Base-by-base conservation (phyloP, 2,797 vertebrate species). In the Momotus momota region DNA sequence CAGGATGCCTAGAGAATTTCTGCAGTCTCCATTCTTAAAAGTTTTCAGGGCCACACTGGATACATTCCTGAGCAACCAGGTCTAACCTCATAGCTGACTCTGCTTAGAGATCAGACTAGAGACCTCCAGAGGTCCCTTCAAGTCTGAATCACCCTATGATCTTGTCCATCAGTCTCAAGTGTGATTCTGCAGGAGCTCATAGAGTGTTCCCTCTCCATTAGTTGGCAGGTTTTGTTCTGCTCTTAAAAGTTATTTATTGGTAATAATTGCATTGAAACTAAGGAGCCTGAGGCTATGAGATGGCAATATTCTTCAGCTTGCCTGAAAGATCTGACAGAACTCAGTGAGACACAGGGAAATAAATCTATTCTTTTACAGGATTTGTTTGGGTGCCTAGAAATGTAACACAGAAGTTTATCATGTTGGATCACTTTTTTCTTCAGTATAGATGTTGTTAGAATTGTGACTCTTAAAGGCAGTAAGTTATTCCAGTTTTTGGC, bases 221-320 rank as follows among this genome's bases (percentile, higher is more conserved):
- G 52, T 71, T 31, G 5, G 7, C 49, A 65, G 49, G 40, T 65
- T 72, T 90, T 85, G 35, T 91, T 94, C 84, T 91, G 49, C 81
- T 96, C 65, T 57, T 49, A 54, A 7, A 67, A 89, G 67, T 88
- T 94, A 82, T 14, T 94, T 91, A 40, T 57, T 81, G 62, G 23
- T 69, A 61, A 26, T 82, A 86, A 46, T 38, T 73, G 45, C 71
- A 74, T 40, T 75, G 70, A 84, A 69, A 33, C 13, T 54, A 58
- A 72, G 33, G 57, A 91, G 21, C 23, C 83, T 71, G 57, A 83
- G 71, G 20, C 20, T 74, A 35, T 43, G 66, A 81, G n/a, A 29
- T 78, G 19, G 38, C 49, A 62, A 0, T 85, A 31, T 55, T 73
- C 54, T 88, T 62, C 62, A 71, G 31, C 21, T 38, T 75, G 46